Conservation (phyloP, 2,113 vertebrate genomes). For the Triplophysa rosa region DNA sequence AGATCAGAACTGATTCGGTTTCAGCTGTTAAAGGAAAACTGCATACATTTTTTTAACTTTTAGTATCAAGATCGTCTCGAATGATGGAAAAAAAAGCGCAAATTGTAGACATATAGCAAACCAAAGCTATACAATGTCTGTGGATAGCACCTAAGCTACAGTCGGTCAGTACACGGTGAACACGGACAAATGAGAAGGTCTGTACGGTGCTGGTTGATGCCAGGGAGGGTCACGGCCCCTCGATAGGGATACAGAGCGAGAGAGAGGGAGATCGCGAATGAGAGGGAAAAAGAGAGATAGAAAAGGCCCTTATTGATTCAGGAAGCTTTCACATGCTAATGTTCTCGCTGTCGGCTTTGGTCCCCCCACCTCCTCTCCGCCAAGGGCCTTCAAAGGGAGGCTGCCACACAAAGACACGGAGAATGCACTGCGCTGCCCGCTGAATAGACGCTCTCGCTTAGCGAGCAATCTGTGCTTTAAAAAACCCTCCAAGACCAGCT, state of each 20-base stretch:
- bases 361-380: conserved; percentile 50
- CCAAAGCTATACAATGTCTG: no score
- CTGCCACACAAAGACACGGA: conserved; percentile 50
- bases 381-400: conserved; percentile 54
- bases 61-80: no score
- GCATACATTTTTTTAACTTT: no score
- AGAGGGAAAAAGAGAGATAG: conserved; percentile 40
- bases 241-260: conserved; percentile 39
- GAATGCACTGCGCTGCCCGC: conserved; percentile 31
- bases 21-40: no score
- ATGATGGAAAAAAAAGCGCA: no score
- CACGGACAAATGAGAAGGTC: conserved; percentile 63
- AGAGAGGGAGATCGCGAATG: conserved; percentile 37
- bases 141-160: conserved; percentile 14
- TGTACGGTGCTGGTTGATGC: conserved; percentile 67
- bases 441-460: conserved; percentile 41
- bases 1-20: no score
- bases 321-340: conserved; percentile 76
- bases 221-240: conserved; percentile 56
- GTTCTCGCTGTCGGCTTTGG: conserved; percentile 61
- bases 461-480: conserved; percentile 38
- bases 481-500: conserved; percentile 5
- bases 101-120: no score
- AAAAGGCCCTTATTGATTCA: conserved; percentile 60
- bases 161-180: conserved; percentile 37